Evolutionary conservation across 2,888 invertebrate genomes (phyloP), one percentile per base, ranked within the genome.

Genomic region (Ariolimax columbianus): DNA sequence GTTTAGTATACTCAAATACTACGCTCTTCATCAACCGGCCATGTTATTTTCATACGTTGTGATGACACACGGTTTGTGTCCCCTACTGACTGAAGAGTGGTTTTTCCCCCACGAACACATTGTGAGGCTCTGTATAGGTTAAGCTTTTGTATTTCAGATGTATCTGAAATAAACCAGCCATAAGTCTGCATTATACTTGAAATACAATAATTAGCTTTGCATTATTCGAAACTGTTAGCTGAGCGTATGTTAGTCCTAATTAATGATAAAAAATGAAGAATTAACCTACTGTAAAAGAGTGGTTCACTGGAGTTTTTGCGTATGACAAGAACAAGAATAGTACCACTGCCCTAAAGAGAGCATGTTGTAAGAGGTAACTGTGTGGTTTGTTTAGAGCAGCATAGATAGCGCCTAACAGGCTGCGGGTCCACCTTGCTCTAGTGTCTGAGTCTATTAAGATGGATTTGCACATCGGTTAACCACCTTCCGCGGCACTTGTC

Each of bases 31-130:
- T 72, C 47, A 47, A 73, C n/a, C 73, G 36, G 47, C 73, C 73
- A 73, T 73, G 30, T 73, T 73, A 47, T 73, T 73, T 73, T 73
- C 43, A 43, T 73, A 47, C 47, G 73, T 73, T n/a, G 73, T 47
- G 43, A 72, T 17, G 43, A n/a, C n/a, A 73, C n/a, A 47, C 4
- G 23, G 73, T 43, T 73, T 73, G 11, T 43, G 47, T 43, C 47
- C 73, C 17, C 73, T 11, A 30, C n/a, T 17, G n/a, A 43, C 43
- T 73, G 73, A 73, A 73, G 47, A 73, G 73, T 47, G 43, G n/a
- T 47, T 73, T 47, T 43, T 23, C 17, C 36, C 38, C 38, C 47
- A 6, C 26, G 11, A 4, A 19, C 4, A 26, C 36, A 17, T 19
- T 11, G 2, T 23, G 70, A 70, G 70, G 70, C 70, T 70, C 70